Percentiles rank a stretch among this genome's conserved stretches.
phyloP scores from a whole-genome alignment of 2,888 invertebrate genomes.

The Magallana nippona region DNA sequence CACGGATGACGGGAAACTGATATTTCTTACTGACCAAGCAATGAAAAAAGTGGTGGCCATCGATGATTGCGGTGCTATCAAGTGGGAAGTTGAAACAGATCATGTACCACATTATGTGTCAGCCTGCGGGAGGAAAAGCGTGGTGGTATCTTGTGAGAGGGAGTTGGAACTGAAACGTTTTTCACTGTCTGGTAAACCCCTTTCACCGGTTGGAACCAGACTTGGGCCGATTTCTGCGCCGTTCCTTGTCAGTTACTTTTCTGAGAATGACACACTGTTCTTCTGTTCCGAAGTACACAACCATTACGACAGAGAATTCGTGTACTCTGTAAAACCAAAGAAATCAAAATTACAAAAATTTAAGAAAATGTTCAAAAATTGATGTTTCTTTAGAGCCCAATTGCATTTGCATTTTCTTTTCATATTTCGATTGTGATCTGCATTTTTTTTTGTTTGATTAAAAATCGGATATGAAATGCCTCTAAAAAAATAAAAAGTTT shows the following conservation, averaged over 20 bases:
- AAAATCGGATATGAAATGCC: too few relatives aligned
- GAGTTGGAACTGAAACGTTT: neutral
- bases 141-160: conserved; percentile 14
- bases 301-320: conserved; percentile 8
- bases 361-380: conserved; percentile 4
- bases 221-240: conserved; percentile 9
- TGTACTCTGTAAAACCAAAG: neutral
- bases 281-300: neutral
- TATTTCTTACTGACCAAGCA: conserved; percentile 6
- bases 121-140: neutral
- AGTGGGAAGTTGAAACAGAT: conserved; percentile 9
- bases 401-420: too few relatives aligned
- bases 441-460: too few relatives aligned
- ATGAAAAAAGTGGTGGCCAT: conserved; percentile 2
- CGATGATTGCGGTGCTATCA: neutral
- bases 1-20: neutral
- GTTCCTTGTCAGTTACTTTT: neutral
- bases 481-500: too few relatives aligned
- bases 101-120: conserved; percentile 21
- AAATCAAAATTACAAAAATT: conserved; percentile 7
- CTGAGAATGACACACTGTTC: neutral
- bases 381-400: neutral
- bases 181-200: neutral
- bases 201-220: neutral
- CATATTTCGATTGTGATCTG: too few relatives aligned